A percentile compares a stretch with the other conserved stretches of the same genome.
Evolutionary conservation across 2,888 invertebrate species (phyloP).

Genomic region (Salpingus planirostris): DNA sequence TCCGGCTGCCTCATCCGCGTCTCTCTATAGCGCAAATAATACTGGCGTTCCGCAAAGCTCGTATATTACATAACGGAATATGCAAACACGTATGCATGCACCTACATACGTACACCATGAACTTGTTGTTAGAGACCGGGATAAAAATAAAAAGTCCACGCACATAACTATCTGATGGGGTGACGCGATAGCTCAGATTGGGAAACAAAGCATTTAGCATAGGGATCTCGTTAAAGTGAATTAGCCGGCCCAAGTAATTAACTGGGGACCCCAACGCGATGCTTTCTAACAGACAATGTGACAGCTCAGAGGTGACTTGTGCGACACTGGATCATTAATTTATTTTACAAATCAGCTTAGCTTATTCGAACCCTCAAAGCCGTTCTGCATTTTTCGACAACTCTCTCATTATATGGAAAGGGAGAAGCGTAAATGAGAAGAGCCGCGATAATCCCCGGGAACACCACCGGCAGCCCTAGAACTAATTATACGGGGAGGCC

Average conservation of each 20-base stretch:
- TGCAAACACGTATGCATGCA: neutral
- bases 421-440: slow-evolving; percentile 35
- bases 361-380: slow-evolving; percentile 39
- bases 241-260: slow-evolving; percentile 40
- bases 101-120: too few relatives aligned
- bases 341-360: slow-evolving; percentile 44
- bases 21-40: too few relatives aligned
- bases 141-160: too few relatives aligned
- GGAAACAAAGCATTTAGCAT: slow-evolving; percentile 33
- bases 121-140: too few relatives aligned
- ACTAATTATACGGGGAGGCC: slow-evolving; percentile 35
- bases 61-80: neutral
- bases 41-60: too few relatives aligned
- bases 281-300: slow-evolving; percentile 40
- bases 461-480: slow-evolving; percentile 29
- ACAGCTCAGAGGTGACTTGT: slow-evolving; percentile 41
- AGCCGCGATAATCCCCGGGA: slow-evolving; percentile 36
- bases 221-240: slow-evolving; percentile 40
- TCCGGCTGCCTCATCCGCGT: slow-evolving; percentile 12
- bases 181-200: slow-evolving; percentile 6
- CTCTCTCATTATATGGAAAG: slow-evolving; percentile 36
- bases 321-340: slow-evolving; percentile 42
- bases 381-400: slow-evolving; percentile 36
- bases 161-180: neutral
- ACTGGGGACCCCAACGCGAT: slow-evolving; percentile 34